A percentile compares a stretch with the other conserved stretches of the same genome.
Conservation (phyloP, 2,113 vertebrate genomes). For the Pollachius pollachius region DNA sequence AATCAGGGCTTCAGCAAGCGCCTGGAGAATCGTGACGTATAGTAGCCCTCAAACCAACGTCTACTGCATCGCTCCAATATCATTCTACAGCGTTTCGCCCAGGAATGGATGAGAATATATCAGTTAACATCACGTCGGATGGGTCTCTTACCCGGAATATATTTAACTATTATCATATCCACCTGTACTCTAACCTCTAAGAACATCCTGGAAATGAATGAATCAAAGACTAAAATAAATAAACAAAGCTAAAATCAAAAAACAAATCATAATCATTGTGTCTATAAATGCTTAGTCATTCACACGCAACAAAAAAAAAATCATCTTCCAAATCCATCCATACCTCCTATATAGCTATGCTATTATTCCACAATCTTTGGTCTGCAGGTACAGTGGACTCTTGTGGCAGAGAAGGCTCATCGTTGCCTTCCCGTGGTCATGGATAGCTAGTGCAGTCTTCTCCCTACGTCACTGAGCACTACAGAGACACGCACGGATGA, state of each 20-base stretch:
- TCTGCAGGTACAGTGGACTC: slow-evolving; percentile 2
- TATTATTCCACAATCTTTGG: slow-evolving; percentile 4
- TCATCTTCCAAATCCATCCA: not conserved
- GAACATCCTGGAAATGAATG: too few relatives aligned
- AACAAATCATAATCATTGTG: not conserved
- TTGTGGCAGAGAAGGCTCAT: slow-evolving; percentile 54
- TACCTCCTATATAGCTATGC: not conserved
- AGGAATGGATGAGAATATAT: too few relatives aligned
- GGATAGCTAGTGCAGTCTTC: slow-evolving; percentile 52
- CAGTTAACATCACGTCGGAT: too few relatives aligned
- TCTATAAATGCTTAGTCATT: not conserved
- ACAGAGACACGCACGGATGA: slow-evolving; percentile 2
- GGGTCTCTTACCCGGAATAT: too few relatives aligned
- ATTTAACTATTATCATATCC: too few relatives aligned
- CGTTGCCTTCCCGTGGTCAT: slow-evolving; percentile 71
- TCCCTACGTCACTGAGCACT: slow-evolving; percentile 18
- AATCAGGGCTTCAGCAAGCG: slow-evolving; percentile 46
- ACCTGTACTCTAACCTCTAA: too few relatives aligned
- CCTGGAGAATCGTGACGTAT: slow-evolving; percentile 39
- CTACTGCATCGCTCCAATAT: not conserved
- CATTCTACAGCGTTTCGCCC: too few relatives aligned
- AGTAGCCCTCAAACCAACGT: not conserved
- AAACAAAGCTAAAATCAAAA: too few relatives aligned
- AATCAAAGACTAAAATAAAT: too few relatives aligned
- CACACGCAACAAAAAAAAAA: not conserved